Evolutionary conservation across 1,140 invertebrate species (phyloP).

Genomic region (Pseudomyrmex dendroicus): DNA sequence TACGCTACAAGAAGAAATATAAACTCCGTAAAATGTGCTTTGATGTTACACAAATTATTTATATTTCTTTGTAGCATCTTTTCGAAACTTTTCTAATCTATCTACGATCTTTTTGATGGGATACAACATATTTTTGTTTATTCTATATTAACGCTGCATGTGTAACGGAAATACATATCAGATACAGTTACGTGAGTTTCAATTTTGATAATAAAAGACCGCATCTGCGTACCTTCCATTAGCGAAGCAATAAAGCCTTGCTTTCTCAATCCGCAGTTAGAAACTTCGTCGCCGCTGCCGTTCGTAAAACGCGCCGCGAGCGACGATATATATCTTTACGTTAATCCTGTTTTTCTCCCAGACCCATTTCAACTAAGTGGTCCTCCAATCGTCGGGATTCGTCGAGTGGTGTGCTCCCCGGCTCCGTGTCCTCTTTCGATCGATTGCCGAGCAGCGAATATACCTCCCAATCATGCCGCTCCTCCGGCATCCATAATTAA

Average conservation of each 20-base stretch:
- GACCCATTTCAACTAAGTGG: conserved; percentile 52
- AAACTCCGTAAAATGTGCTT: neutral
- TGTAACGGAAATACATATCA: neutral
- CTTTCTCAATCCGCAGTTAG: conserved; percentile 29
- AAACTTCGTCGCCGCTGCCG: conserved; percentile 30
- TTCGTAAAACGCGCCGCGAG: conserved; percentile 7
- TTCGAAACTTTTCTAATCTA: too few relatives aligned
- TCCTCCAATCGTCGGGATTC: conserved; percentile 41
- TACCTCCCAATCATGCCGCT: conserved; percentile 29
- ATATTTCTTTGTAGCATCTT: neutral
- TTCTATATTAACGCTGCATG: neutral
- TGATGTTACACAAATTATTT: neutral
- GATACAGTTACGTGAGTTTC: neutral
- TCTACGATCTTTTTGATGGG: too few relatives aligned
- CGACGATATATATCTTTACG: conserved; percentile 43
- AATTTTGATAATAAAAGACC: conserved; percentile 36
- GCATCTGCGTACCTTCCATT: conserved; percentile 36
- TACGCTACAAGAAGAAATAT: neutral
- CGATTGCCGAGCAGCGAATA: conserved; percentile 16
- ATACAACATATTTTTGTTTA: neutral
- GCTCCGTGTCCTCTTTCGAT: conserved; percentile 42
- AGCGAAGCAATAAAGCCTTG: conserved; percentile 25
- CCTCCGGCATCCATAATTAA: conserved; percentile 72
- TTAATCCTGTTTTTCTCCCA: conserved; percentile 44
- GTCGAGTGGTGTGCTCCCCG: neutral